Base-by-base conservation (phyloP, 37 sponge, comb jelly and placozoan species). In the Halichondria panicea region DNA sequence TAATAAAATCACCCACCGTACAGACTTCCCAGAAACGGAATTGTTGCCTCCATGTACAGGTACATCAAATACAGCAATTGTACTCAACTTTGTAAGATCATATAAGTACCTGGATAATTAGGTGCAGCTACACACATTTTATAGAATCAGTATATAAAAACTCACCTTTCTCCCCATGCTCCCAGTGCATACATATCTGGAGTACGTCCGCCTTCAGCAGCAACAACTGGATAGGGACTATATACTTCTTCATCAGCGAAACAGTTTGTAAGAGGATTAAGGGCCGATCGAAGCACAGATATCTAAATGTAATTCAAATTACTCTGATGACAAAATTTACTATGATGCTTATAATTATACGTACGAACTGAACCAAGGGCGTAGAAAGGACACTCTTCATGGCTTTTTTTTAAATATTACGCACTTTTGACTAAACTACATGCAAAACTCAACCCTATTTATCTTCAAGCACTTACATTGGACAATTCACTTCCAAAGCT, bases 151-250 rank as follows among this genome's bases (percentile, higher is more conserved):
- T n/a, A 70, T 27, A 7, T 8, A 21, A 7, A 34, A 2, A 9
- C 50, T 39, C 43, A 83, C 69, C 66, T 74, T 7, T 7, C 21
- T 0, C 18, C 5, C 35, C 43, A 48, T 28, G 68, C 70, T 57
- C 84, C 84, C 39, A 84, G 40, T 4, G 68, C 25, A 53, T 44
- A 76, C 13, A 54, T 40, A 42, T 84, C 84, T 19, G 84, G 77
- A 15, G 84, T 84, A 15, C 6, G 11, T 4, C 32, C 73, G 19
- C 57, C 57, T 4, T 3, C 13, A 6, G 1, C 56, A 4, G 2
- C 3, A 35, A 55, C 41, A 19, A 25, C 12, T 18, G 15, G 27
- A 32, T 72, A 72, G n/a, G 73, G 73, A 38, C 40, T 18, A 36
- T 34, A 72, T 41, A 72, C 40, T 9, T 34, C 15, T 40, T 53